Evolutionary conservation across 2,797 vertebrate species (phyloP).

Genomic region (Graptemys geographica): DNA sequence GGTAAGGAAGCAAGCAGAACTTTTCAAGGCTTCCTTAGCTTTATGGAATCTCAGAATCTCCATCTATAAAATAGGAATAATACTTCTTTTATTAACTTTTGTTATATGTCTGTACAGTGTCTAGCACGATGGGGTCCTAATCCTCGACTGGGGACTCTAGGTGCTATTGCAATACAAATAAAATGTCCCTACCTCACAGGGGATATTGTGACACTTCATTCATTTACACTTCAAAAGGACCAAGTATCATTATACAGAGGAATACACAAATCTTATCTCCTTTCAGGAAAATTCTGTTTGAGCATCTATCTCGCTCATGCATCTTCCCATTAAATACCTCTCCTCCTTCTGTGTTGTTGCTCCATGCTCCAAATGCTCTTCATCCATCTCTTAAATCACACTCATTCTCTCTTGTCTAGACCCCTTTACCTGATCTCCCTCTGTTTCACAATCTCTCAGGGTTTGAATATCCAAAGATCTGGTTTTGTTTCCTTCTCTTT

Average conservation of each 20-base stretch:
- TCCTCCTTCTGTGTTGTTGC: neutral
- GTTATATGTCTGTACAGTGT: neutral
- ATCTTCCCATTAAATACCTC: neutral
- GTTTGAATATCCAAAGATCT: neutral
- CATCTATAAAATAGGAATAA: too few relatives aligned
- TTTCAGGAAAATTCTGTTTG: neutral
- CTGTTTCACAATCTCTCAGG: neutral
- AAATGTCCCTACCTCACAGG: neutral
- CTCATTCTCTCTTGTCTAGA: neutral
- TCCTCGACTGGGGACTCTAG: neutral
- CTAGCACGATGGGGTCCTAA: neutral
- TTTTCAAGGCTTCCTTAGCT: neutral
- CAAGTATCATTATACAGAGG: neutral
- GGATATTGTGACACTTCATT: neutral
- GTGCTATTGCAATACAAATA: neutral
- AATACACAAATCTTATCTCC: neutral
- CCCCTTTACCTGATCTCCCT: neutral
- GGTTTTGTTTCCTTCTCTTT: neutral
- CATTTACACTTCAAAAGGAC: neutral
- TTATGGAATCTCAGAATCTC: neutral
- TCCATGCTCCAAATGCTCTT: too few relatives aligned
- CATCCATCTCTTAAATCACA: neutral
- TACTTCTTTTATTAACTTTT: neutral
- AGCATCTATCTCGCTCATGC: neutral
- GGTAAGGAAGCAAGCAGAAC: neutral